These are phyloP conservation scores for Pristionchus entomophagus DNA, from an alignment of 2,888 invertebrate species.

Conservation along the genomic window DNA sequence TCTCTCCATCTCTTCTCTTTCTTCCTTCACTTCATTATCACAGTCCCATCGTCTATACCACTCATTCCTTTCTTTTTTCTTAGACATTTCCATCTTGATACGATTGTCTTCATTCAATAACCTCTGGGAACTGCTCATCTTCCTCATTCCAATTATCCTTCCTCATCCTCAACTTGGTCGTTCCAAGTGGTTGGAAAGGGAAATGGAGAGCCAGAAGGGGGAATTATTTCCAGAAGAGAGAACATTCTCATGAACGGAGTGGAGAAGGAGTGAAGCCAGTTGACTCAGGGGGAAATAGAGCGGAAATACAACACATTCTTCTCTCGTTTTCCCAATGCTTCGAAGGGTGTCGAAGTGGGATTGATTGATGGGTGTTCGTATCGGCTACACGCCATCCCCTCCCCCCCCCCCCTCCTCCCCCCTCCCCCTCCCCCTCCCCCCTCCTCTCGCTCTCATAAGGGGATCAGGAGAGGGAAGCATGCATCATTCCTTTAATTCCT, in stretches of 20 bases:
- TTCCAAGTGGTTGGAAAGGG: conserved; percentile 10
- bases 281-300: not conserved
- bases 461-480: not conserved
- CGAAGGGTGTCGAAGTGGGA: not conserved
- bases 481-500: conserved; percentile 27
- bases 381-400: not conserved
- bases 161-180: conserved; percentile 5
- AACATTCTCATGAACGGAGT: not conserved
- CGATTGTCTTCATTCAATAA: not conserved
- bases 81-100: no score
- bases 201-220: not conserved
- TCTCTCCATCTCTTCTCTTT: not conserved
- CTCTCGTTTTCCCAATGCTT: no score
- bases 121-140: not conserved
- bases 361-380: conserved; percentile 28
- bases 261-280: not conserved
- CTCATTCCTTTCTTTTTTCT: not conserved
- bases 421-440: not conserved
- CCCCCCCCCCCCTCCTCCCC: not conserved
- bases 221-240: conserved; percentile 29
- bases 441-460: not conserved
- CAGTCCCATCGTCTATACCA: not conserved
- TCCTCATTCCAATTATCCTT: not conserved
- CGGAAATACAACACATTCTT: not conserved
- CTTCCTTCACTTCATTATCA: not conserved